Conservation (phyloP, 2,888 invertebrate species). For the Orthosia cruda region DNA sequence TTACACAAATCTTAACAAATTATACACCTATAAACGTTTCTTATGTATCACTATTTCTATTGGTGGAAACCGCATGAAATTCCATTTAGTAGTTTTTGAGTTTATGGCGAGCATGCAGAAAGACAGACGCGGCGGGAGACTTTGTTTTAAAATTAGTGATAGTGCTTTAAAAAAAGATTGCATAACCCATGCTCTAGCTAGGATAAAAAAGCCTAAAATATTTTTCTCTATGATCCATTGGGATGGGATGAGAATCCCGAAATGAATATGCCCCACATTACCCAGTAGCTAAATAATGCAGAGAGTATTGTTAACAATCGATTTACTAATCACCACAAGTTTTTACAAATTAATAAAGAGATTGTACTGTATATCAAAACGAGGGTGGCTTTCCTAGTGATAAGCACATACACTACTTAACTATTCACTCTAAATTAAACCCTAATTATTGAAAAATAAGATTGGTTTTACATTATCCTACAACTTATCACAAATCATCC, state of each 20-base stretch:
- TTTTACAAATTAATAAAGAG: constrained; percentile 79
- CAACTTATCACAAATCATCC: constrained; percentile 1
- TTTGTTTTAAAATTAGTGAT: no score
- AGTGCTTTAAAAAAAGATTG: not conserved
- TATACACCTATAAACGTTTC: no score
- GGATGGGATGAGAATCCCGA: not conserved
- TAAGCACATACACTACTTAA: constrained; percentile 29
- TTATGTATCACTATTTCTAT: no score
- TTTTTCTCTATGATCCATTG: not conserved
- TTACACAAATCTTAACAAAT: no score
- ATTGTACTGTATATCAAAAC: constrained; percentile 56
- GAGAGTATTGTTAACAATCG: constrained; percentile 56
- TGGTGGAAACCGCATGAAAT: no score
- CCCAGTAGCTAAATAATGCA: constrained; percentile 28
- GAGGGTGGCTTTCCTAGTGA: constrained; percentile 60
- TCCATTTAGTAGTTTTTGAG: no score
- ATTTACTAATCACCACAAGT: constrained; percentile 67
- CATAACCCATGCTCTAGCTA: not conserved
- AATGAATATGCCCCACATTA: constrained; percentile 29
- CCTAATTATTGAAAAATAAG: not conserved
- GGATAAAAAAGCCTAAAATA: not conserved
- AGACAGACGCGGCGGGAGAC: no score
- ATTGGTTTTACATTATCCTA: not conserved
- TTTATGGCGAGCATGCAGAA: no score
- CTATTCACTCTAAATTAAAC: not conserved